phyloP scores from a whole-genome alignment of 2,888 invertebrate genomes.

The Petrophora chlorosata region DNA sequence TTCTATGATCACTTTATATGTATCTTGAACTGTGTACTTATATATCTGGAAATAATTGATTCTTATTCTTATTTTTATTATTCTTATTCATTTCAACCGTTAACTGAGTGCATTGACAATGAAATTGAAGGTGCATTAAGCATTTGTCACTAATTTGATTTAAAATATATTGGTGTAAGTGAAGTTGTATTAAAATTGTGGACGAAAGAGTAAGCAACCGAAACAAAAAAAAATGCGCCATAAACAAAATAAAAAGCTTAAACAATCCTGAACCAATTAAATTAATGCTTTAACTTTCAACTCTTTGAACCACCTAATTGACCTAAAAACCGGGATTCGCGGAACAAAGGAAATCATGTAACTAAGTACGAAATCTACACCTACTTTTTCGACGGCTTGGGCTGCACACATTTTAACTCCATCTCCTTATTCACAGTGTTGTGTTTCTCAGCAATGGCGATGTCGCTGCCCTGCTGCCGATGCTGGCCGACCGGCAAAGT shows the following conservation, averaged over 20 bases:
- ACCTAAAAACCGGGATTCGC: neutral
- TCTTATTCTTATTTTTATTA: no score
- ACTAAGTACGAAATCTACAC: constrained; percentile 38
- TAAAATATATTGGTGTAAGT: no score
- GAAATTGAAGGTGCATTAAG: no score
- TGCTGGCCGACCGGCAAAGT: constrained; percentile 93
- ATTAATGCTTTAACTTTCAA: neutral
- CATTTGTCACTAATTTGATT: no score
- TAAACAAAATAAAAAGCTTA: neutral
- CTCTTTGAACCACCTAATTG: neutral
- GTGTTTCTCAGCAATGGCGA: constrained; percentile 91
- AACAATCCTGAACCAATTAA: neutral
- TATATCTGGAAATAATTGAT: no score
- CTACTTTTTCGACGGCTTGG: constrained; percentile 93
- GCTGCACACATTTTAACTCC: constrained; percentile 93
- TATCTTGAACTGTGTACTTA: no score
- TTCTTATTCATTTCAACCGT: no score
- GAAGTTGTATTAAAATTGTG: no score
- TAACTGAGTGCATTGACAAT: no score
- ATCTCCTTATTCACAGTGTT: constrained; percentile 93
- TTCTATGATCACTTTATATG: no score
- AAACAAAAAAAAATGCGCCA: no score
- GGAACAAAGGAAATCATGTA: constrained; percentile 31
- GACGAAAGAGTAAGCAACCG: no score
- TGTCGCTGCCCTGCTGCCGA: constrained; percentile 87